Evolutionary conservation across 2,888 invertebrate species (phyloP).

Genomic region (Deilephila elpenor): DNA sequence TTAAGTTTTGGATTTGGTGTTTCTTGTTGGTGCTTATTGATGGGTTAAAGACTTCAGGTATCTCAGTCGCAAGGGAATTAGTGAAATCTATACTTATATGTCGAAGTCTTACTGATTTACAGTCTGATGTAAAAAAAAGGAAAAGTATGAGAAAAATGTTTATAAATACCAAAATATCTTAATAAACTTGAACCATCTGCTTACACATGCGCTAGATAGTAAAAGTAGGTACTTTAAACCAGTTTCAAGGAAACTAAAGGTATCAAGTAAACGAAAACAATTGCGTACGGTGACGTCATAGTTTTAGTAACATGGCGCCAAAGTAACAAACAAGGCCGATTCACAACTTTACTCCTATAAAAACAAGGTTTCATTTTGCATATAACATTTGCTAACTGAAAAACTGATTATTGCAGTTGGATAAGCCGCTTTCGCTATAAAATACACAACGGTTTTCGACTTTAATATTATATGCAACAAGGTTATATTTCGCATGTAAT

Average conservation of each 20-base stretch:
- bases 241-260: neutral
- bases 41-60: no score
- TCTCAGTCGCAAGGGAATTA: no score
- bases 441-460: neutral
- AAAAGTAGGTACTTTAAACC: neutral
- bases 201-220: neutral
- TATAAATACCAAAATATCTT: neutral
- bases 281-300: slow-evolving; percentile 11
- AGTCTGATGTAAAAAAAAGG: no score
- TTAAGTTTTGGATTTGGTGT: neutral
- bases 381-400: slow-evolving; percentile 1
- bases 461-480: neutral
- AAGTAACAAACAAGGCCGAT: slow-evolving; percentile 5
- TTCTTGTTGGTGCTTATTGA: neutral
- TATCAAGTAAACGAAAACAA: slow-evolving; percentile 17
- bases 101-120: no score
- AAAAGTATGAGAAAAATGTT: neutral
- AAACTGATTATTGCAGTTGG: slow-evolving; percentile 47
- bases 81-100: no score
- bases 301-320: slow-evolving; percentile 3
- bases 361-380: slow-evolving; percentile 4
- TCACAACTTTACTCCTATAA: neutral
- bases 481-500: neutral
- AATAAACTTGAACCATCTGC: neutral
- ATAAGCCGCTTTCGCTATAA: neutral